Evolutionary conservation across 1,140 invertebrate species (phyloP), one percentile per base, ranked within the genome.

Genomic region (Drosophila hydei): DNA sequence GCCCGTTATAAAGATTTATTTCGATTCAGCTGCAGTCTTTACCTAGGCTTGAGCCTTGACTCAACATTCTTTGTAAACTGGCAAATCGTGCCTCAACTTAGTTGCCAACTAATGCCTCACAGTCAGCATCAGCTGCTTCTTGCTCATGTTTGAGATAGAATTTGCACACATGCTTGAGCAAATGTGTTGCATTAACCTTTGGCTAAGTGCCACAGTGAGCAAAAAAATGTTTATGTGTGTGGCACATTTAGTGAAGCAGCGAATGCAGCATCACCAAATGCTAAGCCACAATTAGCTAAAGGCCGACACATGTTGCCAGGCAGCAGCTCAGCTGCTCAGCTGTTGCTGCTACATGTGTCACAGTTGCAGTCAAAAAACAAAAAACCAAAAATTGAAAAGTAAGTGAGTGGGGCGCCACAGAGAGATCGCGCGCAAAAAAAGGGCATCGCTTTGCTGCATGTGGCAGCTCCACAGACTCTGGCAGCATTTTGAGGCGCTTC

Each of bases 251-350:
- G 54, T 43, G 40, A 51, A 33, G n/a, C 40, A 21, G 55, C 42
- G 23, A 23, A 23, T 42, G 54, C 52, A 59, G 38, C 40, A 42
- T 27, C 25, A 25, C 51, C 50, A 63, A 43, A 60, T 75, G 74
- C 71, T 87, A 87, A 87, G 77, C 83, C 83, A 88, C 78, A 87
- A 87, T 87, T 83, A 75, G 83, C 58, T 16, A 50, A 42, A 58
- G 56, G 59, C 70, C 30, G 68, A 47, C 55, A 75, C 74, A 80
- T 69, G 61, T 85, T 63, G 68, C 60, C 19, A n/a, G n/a, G 21
- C 14, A 4, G 52, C n/a, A 9, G 55, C 55, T 43, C 14, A 38
- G 43, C n/a, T 8, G 21, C 30, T 14, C 25, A 30, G 23, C 23
- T 50, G 67, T 14, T 30, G 68, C 61, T 42, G 36, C 42, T 61